These are phyloP conservation scores for Tauraco hartlaubi DNA, from an alignment of 2,797 vertebrate genomes.

Conservation along the genomic window DNA sequence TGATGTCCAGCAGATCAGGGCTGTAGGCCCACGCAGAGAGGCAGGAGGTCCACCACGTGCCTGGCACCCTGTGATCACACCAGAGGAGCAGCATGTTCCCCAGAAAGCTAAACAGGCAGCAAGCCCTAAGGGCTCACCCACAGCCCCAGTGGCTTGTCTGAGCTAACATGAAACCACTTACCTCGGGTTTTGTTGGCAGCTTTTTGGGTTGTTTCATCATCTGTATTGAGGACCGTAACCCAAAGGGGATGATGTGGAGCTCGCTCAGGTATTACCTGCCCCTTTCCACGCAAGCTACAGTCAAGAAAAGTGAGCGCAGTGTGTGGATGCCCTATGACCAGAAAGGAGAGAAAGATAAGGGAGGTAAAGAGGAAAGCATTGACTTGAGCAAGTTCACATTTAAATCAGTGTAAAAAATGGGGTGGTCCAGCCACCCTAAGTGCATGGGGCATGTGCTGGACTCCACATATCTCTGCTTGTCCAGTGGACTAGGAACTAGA, in stretches of 20 bases:
- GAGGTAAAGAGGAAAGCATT: not conserved
- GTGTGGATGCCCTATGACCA: not conserved
- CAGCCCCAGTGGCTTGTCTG: not conserved
- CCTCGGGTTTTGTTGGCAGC: not conserved
- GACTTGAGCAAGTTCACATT: not conserved
- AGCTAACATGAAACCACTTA: not conserved
- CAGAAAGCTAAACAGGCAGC: rapidly evolving
- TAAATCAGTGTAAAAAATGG: not conserved
- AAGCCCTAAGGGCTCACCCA: not conserved
- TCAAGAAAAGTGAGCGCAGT: not conserved
- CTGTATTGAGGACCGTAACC: not conserved
- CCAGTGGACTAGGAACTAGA: not conserved
- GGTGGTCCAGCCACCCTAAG: not conserved
- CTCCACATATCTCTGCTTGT: rapidly evolving
- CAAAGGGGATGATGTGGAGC: not conserved
- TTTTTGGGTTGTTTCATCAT: not conserved
- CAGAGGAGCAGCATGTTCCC: rapidly evolving
- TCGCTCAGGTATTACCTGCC: rapidly evolving
- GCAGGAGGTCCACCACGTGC: not conserved
- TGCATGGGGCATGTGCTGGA: not conserved
- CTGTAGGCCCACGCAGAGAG: not conserved
- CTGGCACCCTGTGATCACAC: not conserved
- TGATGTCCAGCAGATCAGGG: not conserved
- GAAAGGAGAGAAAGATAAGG: not conserved
- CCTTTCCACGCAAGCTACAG: rapidly evolving